Percentiles rank a stretch among this genome's conserved stretches.
Conservation (phyloP, 2,797 vertebrate species). For the Lagodon rhomboides region DNA sequence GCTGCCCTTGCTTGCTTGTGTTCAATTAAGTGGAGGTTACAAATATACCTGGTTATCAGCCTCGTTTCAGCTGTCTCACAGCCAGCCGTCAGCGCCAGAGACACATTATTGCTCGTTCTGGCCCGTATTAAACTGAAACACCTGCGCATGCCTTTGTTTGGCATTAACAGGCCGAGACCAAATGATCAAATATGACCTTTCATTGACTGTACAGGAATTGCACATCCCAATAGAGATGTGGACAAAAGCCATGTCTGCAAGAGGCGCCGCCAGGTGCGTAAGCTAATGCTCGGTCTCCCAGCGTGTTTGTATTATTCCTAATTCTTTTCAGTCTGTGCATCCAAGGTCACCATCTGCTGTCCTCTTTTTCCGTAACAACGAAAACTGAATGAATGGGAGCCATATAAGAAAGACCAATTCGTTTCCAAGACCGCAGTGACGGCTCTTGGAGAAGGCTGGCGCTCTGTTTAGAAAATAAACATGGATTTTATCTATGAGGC, state of each 20-base stretch:
- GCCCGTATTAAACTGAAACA: constrained; percentile 53
- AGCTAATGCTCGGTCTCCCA: constrained; percentile 47
- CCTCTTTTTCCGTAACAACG: constrained; percentile 38
- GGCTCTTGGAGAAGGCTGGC: constrained; percentile 39
- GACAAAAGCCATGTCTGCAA: constrained; percentile 56
- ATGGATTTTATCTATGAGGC: constrained; percentile 62
- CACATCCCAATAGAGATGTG: constrained; percentile 26
- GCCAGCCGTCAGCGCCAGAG: constrained; percentile 36
- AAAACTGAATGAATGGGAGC: constrained; percentile 49
- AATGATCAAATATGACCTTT: constrained; percentile 74
- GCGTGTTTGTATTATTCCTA: constrained; percentile 63
- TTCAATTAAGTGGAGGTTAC: constrained; percentile 55
- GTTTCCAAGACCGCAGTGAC: constrained; percentile 45
- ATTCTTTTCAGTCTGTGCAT: constrained; percentile 61
- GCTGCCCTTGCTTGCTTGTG: constrained; percentile 30
- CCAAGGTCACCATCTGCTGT: constrained; percentile 82
- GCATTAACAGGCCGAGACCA: constrained; percentile 59
- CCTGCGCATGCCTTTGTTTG: constrained; percentile 66
- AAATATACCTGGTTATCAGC: constrained; percentile 54
- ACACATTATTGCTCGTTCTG: constrained; percentile 46
- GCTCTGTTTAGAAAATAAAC: constrained; percentile 61
- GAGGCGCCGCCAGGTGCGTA: constrained; percentile 51
- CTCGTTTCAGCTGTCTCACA: constrained; percentile 45
- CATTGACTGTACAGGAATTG: constrained; percentile 36
- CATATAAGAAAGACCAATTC: constrained; percentile 40